Conservation (phyloP, 2,113 vertebrate species). For the Speoplatyrhinus poulsoni region DNA sequence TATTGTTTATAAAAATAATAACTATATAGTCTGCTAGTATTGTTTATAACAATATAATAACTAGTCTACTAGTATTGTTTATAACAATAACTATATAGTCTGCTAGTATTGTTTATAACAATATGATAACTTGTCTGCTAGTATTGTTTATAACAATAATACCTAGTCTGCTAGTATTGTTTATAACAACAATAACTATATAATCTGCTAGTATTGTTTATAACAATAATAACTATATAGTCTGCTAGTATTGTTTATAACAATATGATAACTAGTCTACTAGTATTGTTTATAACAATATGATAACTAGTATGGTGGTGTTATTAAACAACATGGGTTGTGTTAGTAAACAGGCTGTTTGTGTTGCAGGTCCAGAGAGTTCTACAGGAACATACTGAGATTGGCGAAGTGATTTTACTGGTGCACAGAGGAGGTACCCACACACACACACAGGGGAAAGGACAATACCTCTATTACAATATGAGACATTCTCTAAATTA, state of each 20-base stretch:
- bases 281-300: background rate
- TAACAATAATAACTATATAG: too few species aligned
- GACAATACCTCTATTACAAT: background rate
- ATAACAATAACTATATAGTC: background rate
- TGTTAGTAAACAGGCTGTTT: background rate
- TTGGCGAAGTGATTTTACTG: conserved; percentile 78
- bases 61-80: background rate
- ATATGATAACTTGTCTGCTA: conserved; percentile 59
- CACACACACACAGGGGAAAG: background rate
- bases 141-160: background rate
- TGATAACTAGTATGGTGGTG: background rate
- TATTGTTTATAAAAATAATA: too few species aligned
- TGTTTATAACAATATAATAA: background rate
- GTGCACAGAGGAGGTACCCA: conserved; percentile 71
- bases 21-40: too few species aligned
- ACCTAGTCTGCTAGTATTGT: background rate
- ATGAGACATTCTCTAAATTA: background rate
- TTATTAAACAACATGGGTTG: background rate
- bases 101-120: background rate
- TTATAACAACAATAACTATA: background rate
- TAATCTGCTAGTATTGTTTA: background rate
- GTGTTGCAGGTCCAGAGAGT: conserved; percentile 75
- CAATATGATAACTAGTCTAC: conserved; percentile 48
- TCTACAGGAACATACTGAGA: conserved; percentile 78
- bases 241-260: too few species aligned